Evolutionary conservation across 2,888 invertebrate genomes (phyloP).

Genomic region (Uropetala carovei): DNA sequence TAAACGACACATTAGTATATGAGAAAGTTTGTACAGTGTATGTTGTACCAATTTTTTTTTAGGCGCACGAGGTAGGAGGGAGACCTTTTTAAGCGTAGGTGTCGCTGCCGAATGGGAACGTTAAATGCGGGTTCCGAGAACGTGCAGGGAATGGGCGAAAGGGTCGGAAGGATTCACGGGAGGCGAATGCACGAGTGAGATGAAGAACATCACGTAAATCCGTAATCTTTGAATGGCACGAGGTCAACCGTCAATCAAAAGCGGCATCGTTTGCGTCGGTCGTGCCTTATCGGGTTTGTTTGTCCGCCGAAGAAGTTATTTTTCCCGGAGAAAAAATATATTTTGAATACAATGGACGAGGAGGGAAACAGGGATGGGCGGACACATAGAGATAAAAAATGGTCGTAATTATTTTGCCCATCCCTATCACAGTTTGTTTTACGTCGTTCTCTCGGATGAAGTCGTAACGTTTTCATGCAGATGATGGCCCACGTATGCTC

Average conservation of each 20-base stretch:
- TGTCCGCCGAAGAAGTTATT: background rate
- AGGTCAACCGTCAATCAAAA: too few relatives aligned
- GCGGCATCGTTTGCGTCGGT: background rate
- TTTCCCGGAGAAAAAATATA: background rate
- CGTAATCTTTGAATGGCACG: too few relatives aligned
- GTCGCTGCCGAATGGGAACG: background rate
- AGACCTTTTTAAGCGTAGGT: too few relatives aligned
- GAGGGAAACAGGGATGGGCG: background rate
- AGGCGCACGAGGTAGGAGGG: too few relatives aligned
- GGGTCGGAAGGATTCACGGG: background rate
- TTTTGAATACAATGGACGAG: background rate
- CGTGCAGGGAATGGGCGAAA: constrained; percentile 13
- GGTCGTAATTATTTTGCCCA: background rate
- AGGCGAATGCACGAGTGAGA: too few relatives aligned
- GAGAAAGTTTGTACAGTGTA: too few relatives aligned
- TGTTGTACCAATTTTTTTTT: too few relatives aligned
- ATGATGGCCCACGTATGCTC: background rate
- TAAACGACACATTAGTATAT: too few relatives aligned
- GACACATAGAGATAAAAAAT: background rate
- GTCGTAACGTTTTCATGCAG: constrained; percentile 19
- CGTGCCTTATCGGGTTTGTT: constrained; percentile 22
- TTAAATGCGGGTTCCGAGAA: constrained; percentile 35
- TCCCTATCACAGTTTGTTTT: background rate
- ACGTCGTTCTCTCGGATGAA: background rate
- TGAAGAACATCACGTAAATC: too few relatives aligned